Evolutionary conservation across 1,140 invertebrate genomes (phyloP), one percentile per base, ranked within the genome.

Genomic region (Drosophila parabipectinata): DNA sequence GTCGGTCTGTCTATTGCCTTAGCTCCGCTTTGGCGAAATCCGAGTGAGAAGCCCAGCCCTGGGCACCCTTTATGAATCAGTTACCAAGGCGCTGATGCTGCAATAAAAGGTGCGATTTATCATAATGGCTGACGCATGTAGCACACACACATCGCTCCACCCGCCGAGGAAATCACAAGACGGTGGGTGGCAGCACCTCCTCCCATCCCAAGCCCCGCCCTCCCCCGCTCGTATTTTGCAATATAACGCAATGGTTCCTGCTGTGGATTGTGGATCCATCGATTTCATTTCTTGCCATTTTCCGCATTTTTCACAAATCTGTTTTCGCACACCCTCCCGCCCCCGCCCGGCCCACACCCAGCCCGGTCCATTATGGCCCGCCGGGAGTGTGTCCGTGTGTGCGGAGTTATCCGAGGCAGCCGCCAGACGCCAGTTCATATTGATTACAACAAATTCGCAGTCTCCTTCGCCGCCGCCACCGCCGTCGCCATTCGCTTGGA

Each of bases 41-140:
- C 37, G 8, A 39, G 37, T 0, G 9, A n/a, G 47, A 68, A 67
- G 21, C 41, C 58, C 64, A 48, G 28, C 57, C 44, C 9, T 18
- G n/a, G 41, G 55, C 26, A 41, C 53, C 66, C 58, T 88, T 88
- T 88, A 75, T 81, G 77, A 87, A 88, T 87, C 83, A 87, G 82
- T 87, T 88, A 88, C 78, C 78, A 75, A 79, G 79, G 82, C 82
- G 83, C 82, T 87, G 82, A 87, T 88, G 82, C 82, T 88, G 82
- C 82, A 87, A 88, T 87, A 87, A 88, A 88, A 88, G 82, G 82
- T 87, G 82, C 82, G 83, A 87, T 87, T 87, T 88, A 88, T 87
- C 82, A 87, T 87, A 87, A 87, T 87, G 75, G 66, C 74, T 75
- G 71, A 75, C 71, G 72, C 72, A 75, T 75, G 71, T 50, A 51